Conservation (phyloP, 1,140 invertebrate genomes). For the Scylla paramamosain region DNA sequence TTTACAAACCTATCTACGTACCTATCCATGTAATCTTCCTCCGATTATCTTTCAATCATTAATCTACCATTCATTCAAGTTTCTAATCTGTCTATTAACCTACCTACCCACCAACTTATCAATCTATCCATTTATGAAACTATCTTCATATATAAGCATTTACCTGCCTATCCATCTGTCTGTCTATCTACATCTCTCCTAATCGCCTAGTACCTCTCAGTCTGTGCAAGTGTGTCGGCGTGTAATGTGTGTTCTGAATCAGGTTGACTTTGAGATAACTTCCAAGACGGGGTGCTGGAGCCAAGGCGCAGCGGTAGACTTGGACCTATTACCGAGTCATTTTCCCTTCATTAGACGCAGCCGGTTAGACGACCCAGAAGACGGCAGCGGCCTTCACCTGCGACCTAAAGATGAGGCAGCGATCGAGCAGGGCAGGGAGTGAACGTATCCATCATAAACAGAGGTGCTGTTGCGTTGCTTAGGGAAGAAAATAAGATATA, state of each 20-base stretch:
- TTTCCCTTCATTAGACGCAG: slow-evolving; percentile 11
- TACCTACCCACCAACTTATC: background rate
- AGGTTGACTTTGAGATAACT: background rate
- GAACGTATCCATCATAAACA: background rate
- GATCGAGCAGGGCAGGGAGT: background rate
- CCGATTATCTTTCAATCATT: background rate
- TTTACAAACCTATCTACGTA: no score
- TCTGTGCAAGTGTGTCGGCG: background rate
- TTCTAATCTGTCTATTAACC: background rate
- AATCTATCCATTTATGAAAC: background rate
- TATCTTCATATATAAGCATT: background rate
- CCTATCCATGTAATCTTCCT: background rate
- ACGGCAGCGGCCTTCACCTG: background rate
- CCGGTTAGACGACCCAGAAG: background rate
- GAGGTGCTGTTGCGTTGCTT: background rate
- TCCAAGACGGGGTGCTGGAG: background rate
- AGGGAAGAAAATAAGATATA: background rate
- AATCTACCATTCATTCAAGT: background rate
- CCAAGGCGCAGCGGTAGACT: background rate
- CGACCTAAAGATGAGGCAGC: background rate
- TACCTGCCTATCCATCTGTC: background rate
- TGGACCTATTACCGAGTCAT: background rate
- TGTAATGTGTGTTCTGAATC: background rate
- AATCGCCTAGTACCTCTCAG: background rate
- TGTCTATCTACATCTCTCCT: background rate